A percentile compares a stretch with the other conserved stretches of the same genome.
Evolutionary conservation across 2,888 invertebrate genomes (phyloP).

Genomic region (Coelinius sp.): DNA sequence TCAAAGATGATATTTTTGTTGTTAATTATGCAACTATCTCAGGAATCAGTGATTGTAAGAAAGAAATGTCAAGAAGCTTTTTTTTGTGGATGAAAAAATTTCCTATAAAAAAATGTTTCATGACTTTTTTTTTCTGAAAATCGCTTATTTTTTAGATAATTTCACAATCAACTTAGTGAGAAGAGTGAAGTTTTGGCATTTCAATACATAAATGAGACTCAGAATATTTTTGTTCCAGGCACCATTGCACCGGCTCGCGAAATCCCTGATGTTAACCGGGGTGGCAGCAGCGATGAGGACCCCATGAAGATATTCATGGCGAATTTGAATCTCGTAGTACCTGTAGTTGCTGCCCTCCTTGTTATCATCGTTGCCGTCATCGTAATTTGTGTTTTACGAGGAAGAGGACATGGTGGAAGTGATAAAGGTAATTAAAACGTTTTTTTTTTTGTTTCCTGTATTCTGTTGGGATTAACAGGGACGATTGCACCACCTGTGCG

Average conservation of each 20-base stretch:
- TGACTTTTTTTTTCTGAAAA: not conserved
- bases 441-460: slow-evolving; percentile 49
- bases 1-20: not conserved
- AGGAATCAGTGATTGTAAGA: not conserved
- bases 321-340: slow-evolving; percentile 94
- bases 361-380: slow-evolving; percentile 94
- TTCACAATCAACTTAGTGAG: not conserved
- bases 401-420: slow-evolving; percentile 88
- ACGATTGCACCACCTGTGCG: slow-evolving; percentile 84
- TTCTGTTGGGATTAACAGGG: slow-evolving; percentile 73
- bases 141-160: not conserved
- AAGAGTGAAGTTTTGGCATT: slow-evolving; percentile 17
- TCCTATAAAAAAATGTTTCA: not conserved
- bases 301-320: slow-evolving; percentile 90
- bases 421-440: slow-evolving; percentile 71
- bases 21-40: not conserved
- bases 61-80: not conserved
- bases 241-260: slow-evolving; percentile 94
- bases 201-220: slow-evolving; percentile 6
- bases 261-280: slow-evolving; percentile 79
- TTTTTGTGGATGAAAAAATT: not conserved
- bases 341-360: slow-evolving; percentile 90
- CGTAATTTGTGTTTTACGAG: slow-evolving; percentile 92
- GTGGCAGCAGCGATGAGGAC: slow-evolving; percentile 76
- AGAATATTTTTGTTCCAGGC: slow-evolving; percentile 82